Percentiles rank a stretch among this genome's conserved stretches.
Evolutionary conservation across 2,888 invertebrate species (phyloP).

Genomic region (Xestobium rufovillosum): DNA sequence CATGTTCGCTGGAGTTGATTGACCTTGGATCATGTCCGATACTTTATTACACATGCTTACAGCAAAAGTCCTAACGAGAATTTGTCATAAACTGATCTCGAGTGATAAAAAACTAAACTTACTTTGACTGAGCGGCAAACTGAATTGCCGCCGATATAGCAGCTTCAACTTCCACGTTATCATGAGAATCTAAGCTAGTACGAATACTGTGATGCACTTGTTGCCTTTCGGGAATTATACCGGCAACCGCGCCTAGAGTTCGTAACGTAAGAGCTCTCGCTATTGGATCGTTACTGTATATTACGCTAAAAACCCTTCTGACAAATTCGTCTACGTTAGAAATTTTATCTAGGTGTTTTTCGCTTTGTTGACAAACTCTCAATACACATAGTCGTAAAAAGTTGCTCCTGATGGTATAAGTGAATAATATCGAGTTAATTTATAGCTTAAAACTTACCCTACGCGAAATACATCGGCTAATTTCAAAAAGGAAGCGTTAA

Average conservation of each 20-base stretch:
- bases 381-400: slow-evolving; percentile 87
- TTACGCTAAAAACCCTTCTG: slow-evolving; percentile 82
- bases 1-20: slow-evolving; percentile 86
- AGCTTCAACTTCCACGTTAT: slow-evolving; percentile 92
- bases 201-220: slow-evolving; percentile 94
- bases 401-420: slow-evolving; percentile 59
- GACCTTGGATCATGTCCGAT: slow-evolving; percentile 89
- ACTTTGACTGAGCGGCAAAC: slow-evolving; percentile 93
- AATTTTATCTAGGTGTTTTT: slow-evolving; percentile 92
- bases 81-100: neutral
- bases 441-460: slow-evolving; percentile 45
- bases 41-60: slow-evolving; percentile 93
- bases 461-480: slow-evolving; percentile 89
- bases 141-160: slow-evolving; percentile 91
- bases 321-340: slow-evolving; percentile 92
- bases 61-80: slow-evolving; percentile 72
- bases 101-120: slow-evolving; percentile 29
- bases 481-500: slow-evolving; percentile 92
- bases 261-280: slow-evolving; percentile 85
- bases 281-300: slow-evolving; percentile 95
- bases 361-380: slow-evolving; percentile 89
- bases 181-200: slow-evolving; percentile 86
- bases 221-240: slow-evolving; percentile 87
- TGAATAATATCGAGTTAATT: neutral
- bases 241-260: slow-evolving; percentile 86